These are phyloP conservation scores for Megathymus violae DNA, from an alignment of 1,140 invertebrate species.

Conservation along the genomic window DNA sequence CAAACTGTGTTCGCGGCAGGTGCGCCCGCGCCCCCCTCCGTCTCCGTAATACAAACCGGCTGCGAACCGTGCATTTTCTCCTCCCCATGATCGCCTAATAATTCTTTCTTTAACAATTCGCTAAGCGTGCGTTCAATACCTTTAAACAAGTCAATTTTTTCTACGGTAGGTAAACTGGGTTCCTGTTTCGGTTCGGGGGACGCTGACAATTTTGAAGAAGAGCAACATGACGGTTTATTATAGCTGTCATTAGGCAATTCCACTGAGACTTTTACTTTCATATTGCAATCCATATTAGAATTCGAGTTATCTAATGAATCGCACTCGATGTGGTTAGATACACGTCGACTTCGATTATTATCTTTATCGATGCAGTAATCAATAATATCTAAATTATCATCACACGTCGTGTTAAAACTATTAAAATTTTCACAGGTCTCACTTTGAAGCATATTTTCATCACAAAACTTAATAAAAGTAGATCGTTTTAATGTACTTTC, in stretches of 20 bases:
- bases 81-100: conserved; percentile 72
- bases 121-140: conserved; percentile 83
- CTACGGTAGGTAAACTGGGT: conserved; percentile 40
- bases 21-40: conserved; percentile 81
- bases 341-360: conserved; percentile 60
- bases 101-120: conserved; percentile 83
- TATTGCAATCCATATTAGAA: conserved; percentile 62
- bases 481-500: conserved; percentile 49
- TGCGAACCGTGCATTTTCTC: conserved; percentile 79
- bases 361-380: conserved; percentile 63
- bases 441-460: conserved; percentile 75
- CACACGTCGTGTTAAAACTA: conserved; percentile 69
- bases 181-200: conserved; percentile 59
- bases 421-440: conserved; percentile 75
- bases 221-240: conserved; percentile 44
- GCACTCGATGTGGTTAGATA: conserved; percentile 65
- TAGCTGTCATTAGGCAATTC: conserved; percentile 56
- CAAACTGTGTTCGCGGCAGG: conserved; percentile 79
- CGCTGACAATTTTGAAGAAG: conserved; percentile 51
- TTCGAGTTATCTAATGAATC: conserved; percentile 67
- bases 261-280: conserved; percentile 70
- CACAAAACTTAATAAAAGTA: conserved; percentile 68
- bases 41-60: conserved; percentile 75
- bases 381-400: conserved; percentile 59
- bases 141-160: conserved; percentile 83